These are phyloP conservation scores for Ptychobarbus kaznakovi DNA, from an alignment of 2,797 vertebrate genomes.

Conservation along the genomic window DNA sequence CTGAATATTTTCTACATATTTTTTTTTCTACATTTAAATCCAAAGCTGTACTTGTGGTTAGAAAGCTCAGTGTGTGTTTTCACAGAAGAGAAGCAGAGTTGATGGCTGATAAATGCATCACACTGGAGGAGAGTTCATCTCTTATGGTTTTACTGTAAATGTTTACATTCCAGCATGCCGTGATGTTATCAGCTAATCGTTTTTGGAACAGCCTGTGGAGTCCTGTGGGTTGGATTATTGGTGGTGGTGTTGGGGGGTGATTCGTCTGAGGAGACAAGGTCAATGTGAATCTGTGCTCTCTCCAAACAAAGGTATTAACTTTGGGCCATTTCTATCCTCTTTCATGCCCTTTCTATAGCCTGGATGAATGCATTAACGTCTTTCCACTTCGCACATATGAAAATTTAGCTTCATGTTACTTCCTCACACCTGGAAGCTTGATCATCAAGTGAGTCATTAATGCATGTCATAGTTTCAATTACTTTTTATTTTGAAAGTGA, in stretches of 20 bases:
- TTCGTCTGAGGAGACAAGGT: constrained; percentile 65
- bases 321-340: constrained; percentile 75
- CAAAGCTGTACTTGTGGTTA: constrained; percentile 21
- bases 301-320: constrained; percentile 80
- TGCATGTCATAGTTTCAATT: neutral
- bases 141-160: constrained; percentile 82
- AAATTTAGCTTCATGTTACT: constrained; percentile 22
- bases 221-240: constrained; percentile 76
- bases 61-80: constrained; percentile 26
- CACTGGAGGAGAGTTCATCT: constrained; percentile 70
- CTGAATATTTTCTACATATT: neutral
- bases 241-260: constrained; percentile 52
- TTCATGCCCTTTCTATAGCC: constrained; percentile 66
- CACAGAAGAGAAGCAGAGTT: constrained; percentile 38
- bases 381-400: constrained; percentile 13
- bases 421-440: constrained; percentile 26
- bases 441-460: neutral
- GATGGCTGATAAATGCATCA: constrained; percentile 73
- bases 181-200: constrained; percentile 84
- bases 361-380: constrained; percentile 66
- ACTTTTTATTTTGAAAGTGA: neutral
- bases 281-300: constrained; percentile 70
- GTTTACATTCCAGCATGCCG: constrained; percentile 81
- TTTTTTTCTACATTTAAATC: neutral
- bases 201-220: constrained; percentile 74